Conservation (phyloP, 2,113 vertebrate species). For the Struthidea cinerea region DNA sequence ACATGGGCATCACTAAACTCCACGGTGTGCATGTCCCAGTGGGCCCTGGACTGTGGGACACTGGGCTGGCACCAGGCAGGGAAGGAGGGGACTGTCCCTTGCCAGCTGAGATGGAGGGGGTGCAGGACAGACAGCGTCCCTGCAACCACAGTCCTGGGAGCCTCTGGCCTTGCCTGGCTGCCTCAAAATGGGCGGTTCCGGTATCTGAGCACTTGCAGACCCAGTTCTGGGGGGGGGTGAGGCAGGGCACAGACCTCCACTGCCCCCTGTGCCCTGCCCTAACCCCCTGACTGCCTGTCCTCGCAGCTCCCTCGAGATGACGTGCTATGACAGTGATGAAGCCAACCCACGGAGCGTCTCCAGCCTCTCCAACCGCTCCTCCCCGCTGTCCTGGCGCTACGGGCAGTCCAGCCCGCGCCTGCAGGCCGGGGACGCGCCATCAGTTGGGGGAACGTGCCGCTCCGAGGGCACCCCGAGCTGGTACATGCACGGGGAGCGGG, state of each 20-base stretch:
- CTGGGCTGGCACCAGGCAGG: background rate
- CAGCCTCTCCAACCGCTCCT: slow-evolving; percentile 92
- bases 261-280: background rate
- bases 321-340: slow-evolving; percentile 91
- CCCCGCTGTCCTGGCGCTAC: slow-evolving; percentile 91
- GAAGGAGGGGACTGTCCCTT: background rate
- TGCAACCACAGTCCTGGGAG: background rate
- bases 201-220: background rate
- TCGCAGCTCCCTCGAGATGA: slow-evolving; percentile 83
- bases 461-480: slow-evolving; percentile 73
- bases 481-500: slow-evolving; percentile 75
- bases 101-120: background rate
- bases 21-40: rapidly evolving
- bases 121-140: background rate
- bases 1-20: background rate
- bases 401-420: slow-evolving; percentile 92
- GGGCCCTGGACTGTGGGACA: background rate
- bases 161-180: background rate
- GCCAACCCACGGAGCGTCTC: slow-evolving; percentile 87
- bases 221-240: background rate
- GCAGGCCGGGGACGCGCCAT: slow-evolving; percentile 91
- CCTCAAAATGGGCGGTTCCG: background rate
- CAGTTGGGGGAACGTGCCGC: slow-evolving; percentile 83
- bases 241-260: background rate
- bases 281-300: background rate